Base-by-base conservation (phyloP, 2,113 vertebrate species). In the Odontesthes bonariensis region DNA sequence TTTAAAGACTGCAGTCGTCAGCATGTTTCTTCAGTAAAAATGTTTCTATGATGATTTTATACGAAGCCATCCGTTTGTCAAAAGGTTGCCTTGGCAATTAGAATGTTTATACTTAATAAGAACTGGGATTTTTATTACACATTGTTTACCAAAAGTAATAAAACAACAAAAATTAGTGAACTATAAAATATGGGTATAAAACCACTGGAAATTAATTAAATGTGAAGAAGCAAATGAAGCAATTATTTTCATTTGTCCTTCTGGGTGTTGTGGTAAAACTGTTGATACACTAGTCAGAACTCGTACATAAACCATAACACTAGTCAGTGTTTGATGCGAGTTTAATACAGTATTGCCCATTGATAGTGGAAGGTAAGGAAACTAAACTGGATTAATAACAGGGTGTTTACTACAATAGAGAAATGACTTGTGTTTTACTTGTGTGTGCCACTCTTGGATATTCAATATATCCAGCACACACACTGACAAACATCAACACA, bases 281-380 rank as follows among this genome's bases (percentile, higher is more conserved):
- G 5, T 14, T 17, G n/a, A 38, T 59, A 58, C n/a, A n/a, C n/a
- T 27, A 20, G 23, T 8, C 14, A 33, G 32, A 54, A 62, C 46
- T 51, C 44, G 4, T 46, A 46, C 44, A 46, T 46, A 6, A 46
- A 67, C 67, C 13, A 47, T 31, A 58, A 20, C 33, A 65, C 19
- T 20, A 11, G 7, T 52, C 23, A 27, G 19, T 31, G n/a, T 73
- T 59, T 46, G 9, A 69, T 35, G 49, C 62, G 33, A 31, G 75
- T 80, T 77, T 67, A 27, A 73, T 33, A 75, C 0, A 9, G 38
- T 62, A 71, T 7, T 57, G n/a, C 46, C 7, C 44, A 91, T 71
- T 89, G 89, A 92, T 77, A 83, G n/a, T 70, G 86, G 85, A 81
- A 91, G 79, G 84, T 32, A 63, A 75, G n/a, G 17, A 77, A 76